Conservation (phyloP, 2,797 vertebrate species). For the Staurois parvus region DNA sequence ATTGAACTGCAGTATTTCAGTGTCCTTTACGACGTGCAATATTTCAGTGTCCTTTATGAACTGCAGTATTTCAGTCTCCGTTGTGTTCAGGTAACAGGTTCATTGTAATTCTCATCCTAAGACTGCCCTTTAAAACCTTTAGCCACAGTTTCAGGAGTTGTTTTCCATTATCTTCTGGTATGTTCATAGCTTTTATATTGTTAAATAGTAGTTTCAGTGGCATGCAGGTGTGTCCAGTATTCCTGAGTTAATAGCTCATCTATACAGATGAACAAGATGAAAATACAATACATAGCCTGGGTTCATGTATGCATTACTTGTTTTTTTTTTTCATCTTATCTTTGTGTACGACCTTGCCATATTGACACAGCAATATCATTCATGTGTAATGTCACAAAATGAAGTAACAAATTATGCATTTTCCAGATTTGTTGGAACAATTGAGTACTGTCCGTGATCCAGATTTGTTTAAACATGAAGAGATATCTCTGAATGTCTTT, state of each 20-base stretch:
- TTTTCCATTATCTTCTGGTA: not conserved
- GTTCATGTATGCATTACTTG: too few relatives aligned
- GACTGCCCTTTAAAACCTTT: too few relatives aligned
- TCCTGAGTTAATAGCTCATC: slow-evolving; percentile 16
- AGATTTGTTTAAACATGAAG: slow-evolving; percentile 33
- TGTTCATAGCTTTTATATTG: not conserved
- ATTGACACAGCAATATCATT: not conserved
- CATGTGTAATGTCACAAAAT: not conserved
- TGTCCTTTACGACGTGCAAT: too few relatives aligned
- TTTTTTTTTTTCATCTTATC: not conserved
- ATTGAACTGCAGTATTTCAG: too few relatives aligned
- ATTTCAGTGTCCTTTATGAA: too few relatives aligned
- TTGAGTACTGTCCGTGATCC: too few relatives aligned
- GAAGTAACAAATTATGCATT: not conserved
- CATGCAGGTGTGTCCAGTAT: slow-evolving; percentile 5
- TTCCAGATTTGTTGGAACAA: slow-evolving; percentile 29
- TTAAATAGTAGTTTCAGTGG: slow-evolving; percentile 9
- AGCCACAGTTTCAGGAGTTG: too few relatives aligned
- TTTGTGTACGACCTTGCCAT: not conserved
- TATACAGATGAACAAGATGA: not conserved
- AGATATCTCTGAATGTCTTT: not conserved
- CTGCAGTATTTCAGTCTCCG: too few relatives aligned
- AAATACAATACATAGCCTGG: not conserved
- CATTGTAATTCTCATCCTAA: too few relatives aligned
- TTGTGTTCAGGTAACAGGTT: too few relatives aligned